A percentile compares a stretch with the other conserved stretches of the same genome.
Evolutionary conservation across 1,140 invertebrate genomes (phyloP).

Genomic region (Microvelia longipes): DNA sequence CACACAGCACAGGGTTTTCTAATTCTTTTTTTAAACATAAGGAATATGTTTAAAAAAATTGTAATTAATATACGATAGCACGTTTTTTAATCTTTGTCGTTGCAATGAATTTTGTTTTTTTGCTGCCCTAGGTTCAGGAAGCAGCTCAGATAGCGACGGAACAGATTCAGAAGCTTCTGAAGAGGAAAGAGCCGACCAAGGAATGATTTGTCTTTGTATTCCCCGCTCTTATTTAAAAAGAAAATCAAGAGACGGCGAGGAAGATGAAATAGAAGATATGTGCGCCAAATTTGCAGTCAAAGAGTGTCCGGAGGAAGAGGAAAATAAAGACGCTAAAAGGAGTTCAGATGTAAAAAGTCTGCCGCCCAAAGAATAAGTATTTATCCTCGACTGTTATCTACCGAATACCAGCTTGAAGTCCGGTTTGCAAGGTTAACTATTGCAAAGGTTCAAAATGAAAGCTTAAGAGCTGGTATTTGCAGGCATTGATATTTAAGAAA

Average conservation of each 20-base stretch:
- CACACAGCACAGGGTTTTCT: no score
- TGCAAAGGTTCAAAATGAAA: no score
- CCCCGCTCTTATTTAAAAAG: background rate
- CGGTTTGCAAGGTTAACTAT: no score
- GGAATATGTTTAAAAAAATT: background rate
- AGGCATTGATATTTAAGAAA: no score
- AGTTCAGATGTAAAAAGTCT: no score
- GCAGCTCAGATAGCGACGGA: no score
- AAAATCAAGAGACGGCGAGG: background rate
- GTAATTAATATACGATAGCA: background rate
- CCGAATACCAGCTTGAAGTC: no score
- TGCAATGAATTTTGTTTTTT: background rate
- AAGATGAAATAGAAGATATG: background rate
- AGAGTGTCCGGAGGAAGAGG: background rate
- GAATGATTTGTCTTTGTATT: background rate
- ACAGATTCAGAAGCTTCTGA: background rate
- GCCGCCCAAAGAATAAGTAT: no score
- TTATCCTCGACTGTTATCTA: no score
- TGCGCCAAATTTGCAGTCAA: background rate
- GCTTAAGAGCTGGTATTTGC: no score
- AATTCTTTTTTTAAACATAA: background rate
- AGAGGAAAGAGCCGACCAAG: background rate
- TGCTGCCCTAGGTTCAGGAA: background rate
- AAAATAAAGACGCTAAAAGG: no score
- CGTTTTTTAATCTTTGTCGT: no score